Base-by-base conservation (phyloP, 2,888 invertebrate genomes). In the Brenthis hecate region DNA sequence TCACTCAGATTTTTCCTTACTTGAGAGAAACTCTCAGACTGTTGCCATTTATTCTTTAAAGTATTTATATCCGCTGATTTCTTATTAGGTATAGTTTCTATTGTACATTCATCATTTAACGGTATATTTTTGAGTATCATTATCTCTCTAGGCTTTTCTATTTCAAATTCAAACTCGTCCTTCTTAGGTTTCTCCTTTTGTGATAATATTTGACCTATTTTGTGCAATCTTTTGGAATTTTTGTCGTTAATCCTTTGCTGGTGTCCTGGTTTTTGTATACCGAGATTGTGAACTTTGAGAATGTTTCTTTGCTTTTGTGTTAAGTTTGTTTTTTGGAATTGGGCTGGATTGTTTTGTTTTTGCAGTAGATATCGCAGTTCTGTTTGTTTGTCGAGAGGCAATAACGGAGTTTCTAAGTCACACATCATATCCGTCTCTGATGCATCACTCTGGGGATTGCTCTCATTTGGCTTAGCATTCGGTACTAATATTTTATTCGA, bases 101-200 rank as follows among this genome's bases (percentile, higher is more conserved):
- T 90, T 0, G 94, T 94, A 67, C 94, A 94, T 73, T 94, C 94
- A 32, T 94, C 94, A 56, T 94, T 94, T 66, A 94, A 85, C 0
- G 92, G 85, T 13, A 94, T 88, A 64, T 93, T 93, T 70, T 88
- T 88, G 1, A 87, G 71, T 0, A 85, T 80, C 0, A 81, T 73
- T 0, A 81, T 77, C 19, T 90, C 91, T 47, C 78, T 85, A 0
- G 78, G 48, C 71, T 79, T 83, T 0, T 92, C 89, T 0, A 74
- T 55, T 13, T 91, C 91, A 19, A 78, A 80, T 54, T 86, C 85
- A 6, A 80, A 71, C 1, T 85, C 84, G 0, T 84, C 82, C 43
- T 77, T 78, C 32, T 75, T 84, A 0, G 74, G 47, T 68, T 84
- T 89, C 0, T 91, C 90, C 63, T 87, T 89, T 6, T 87, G 84